These are phyloP conservation scores for Atractosteus spatula DNA, from an alignment of 2,113 vertebrate species.

Conservation along the genomic window DNA sequence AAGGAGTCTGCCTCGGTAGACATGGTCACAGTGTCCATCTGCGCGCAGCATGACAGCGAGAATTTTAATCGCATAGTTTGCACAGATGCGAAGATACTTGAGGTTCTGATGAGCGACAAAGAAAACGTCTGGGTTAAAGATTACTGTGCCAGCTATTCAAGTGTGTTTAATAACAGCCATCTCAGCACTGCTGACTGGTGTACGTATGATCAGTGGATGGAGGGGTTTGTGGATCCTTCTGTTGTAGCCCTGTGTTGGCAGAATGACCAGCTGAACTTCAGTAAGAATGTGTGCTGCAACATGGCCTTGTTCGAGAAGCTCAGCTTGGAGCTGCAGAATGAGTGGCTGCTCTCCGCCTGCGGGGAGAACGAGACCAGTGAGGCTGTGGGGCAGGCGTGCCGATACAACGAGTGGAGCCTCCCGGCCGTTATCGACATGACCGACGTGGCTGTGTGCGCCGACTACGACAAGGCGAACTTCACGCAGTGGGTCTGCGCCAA, in stretches of 20 bases:
- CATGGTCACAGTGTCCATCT: conserved; percentile 44
- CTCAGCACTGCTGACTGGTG: conserved; percentile 52
- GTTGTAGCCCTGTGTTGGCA: conserved; percentile 66
- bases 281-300: conserved; percentile 61
- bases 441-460: conserved; percentile 62
- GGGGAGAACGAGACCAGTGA: conserved; percentile 29
- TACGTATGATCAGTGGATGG: conserved; percentile 55
- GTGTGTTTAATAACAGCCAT: neutral
- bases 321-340: conserved; percentile 49
- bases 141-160: conserved; percentile 46
- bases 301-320: conserved; percentile 47
- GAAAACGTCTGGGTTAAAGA: conserved; percentile 52
- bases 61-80: conserved; percentile 57
- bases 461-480: conserved; percentile 62
- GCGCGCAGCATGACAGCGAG: conserved; percentile 49
- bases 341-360: conserved; percentile 60
- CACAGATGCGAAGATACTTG: conserved; percentile 50
- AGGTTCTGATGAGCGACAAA: conserved; percentile 33
- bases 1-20: conserved; percentile 32
- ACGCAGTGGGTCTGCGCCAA: conserved; percentile 61
- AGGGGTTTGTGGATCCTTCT: conserved; percentile 49
- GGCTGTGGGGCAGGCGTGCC: conserved; percentile 48
- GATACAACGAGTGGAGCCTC: conserved; percentile 60
- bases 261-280: conserved; percentile 52
- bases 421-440: conserved; percentile 66